phyloP scores from a whole-genome alignment of 1,140 invertebrate genomes.

The Stenopsyche tienmushanensis region DNA sequence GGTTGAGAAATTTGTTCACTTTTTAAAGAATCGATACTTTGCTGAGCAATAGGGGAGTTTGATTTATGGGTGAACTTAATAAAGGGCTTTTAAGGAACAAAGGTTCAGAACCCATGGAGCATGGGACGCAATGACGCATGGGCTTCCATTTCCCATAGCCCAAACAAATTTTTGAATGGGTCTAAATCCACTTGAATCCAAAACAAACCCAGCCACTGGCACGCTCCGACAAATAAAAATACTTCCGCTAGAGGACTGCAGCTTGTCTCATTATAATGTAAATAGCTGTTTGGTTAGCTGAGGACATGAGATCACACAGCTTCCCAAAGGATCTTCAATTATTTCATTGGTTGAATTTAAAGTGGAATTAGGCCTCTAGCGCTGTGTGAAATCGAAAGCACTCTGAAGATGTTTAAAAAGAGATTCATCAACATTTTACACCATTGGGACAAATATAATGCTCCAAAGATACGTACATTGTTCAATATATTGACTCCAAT shows the following conservation, averaged over 20 bases:
- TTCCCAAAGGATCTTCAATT: not conserved
- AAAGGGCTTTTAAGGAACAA: too few relatives aligned
- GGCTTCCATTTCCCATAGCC: constrained; percentile 5
- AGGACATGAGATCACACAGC: constrained; percentile 6
- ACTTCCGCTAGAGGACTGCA: constrained; percentile 9
- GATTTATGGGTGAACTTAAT: too few relatives aligned
- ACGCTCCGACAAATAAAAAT: constrained; percentile 19
- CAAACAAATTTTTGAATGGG: constrained; percentile 14
- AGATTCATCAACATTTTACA: too few relatives aligned
- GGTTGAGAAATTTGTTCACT: too few relatives aligned
- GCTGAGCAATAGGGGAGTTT: too few relatives aligned
- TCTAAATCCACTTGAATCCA: constrained; percentile 18
- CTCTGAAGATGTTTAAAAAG: too few relatives aligned
- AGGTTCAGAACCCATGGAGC: not conserved
- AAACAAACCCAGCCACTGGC: constrained; percentile 22
- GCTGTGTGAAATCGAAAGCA: too few relatives aligned
- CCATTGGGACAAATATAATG: too few relatives aligned
- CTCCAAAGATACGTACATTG: too few relatives aligned
- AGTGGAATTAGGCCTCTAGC: not conserved
- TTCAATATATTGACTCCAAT: too few relatives aligned
- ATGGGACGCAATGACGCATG: not conserved
- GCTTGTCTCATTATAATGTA: constrained; percentile 22
- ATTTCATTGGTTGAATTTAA: not conserved
- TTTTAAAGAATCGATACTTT: too few relatives aligned
- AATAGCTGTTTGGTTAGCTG: constrained; percentile 17